Evolutionary conservation across 1,140 invertebrate genomes (phyloP).

Genomic region (Drosophila serrata): DNA sequence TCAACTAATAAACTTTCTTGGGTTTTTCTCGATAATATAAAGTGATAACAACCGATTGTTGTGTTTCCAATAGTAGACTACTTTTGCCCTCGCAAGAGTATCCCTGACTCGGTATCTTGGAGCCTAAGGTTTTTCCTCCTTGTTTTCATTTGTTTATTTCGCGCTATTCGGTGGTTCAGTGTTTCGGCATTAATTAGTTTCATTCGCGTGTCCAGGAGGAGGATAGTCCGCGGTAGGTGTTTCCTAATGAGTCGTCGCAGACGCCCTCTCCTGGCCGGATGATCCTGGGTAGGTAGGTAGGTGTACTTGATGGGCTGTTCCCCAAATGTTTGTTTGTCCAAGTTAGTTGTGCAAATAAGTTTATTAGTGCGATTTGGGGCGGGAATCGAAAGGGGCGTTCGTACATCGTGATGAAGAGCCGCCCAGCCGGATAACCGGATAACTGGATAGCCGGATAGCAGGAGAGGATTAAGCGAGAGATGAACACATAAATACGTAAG

Average conservation of each 20-base stretch:
- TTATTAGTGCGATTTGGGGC: constrained; percentile 63
- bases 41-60: too few relatives aligned
- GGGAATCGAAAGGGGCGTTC: constrained; percentile 51
- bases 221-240: constrained; percentile 60
- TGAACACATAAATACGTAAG: constrained; percentile 31
- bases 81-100: constrained; percentile 39
- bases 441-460: neutral
- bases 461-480: constrained; percentile 17
- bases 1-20: too few relatives aligned
- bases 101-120: constrained; percentile 5
- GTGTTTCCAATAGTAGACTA: too few relatives aligned
- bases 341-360: constrained; percentile 77
- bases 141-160: constrained; percentile 73
- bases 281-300: constrained; percentile 27
- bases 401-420: constrained; percentile 26
- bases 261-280: constrained; percentile 56
- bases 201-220: constrained; percentile 62
- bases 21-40: too few relatives aligned
- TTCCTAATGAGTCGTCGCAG: constrained; percentile 76
- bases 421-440: neutral
- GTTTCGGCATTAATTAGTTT: constrained; percentile 79
- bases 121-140: constrained; percentile 10
- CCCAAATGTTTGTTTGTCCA: constrained; percentile 71
- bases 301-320: constrained; percentile 70
- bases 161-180: constrained; percentile 51